Evolutionary conservation across 2,888 invertebrate species (phyloP).

Genomic region (Pelosia muscerda): DNA sequence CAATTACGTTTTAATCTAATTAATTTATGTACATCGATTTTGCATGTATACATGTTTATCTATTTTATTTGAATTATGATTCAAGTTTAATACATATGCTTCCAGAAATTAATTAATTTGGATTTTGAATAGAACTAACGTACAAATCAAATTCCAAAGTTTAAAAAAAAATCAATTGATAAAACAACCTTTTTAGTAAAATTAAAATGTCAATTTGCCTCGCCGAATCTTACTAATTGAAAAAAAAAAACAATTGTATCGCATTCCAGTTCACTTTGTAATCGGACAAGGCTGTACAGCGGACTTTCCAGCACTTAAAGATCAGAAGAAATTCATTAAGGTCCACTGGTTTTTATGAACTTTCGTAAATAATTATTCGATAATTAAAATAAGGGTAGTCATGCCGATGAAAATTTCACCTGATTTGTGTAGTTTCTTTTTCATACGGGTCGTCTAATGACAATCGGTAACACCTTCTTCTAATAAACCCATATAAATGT

Average conservation of each 20-base stretch:
- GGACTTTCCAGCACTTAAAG: conserved; percentile 49
- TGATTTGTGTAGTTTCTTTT: background rate
- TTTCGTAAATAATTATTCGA: conserved; percentile 14
- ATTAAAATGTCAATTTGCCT: conserved; percentile 8
- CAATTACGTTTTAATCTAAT: too few relatives aligned
- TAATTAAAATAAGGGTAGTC: conserved; percentile 2
- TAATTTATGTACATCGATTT: too few relatives aligned
- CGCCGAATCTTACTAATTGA: conserved; percentile 24
- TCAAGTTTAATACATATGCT: too few relatives aligned
- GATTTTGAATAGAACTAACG: background rate
- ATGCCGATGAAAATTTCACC: background rate
- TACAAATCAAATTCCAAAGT: background rate
- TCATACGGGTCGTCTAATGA: too few relatives aligned
- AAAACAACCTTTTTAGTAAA: background rate
- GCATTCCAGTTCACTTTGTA: conserved; percentile 36
- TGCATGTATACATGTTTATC: too few relatives aligned
- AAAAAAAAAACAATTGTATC: conserved; percentile 28
- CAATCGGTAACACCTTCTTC: too few relatives aligned
- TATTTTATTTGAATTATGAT: too few relatives aligned
- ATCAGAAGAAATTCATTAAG: conserved; percentile 43
- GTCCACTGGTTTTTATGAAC: conserved; percentile 29
- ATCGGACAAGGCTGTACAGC: conserved; percentile 33
- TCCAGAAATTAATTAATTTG: too few relatives aligned
- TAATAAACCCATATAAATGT: too few relatives aligned
- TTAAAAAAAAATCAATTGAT: background rate